These are phyloP conservation scores for Aldabrachelys gigantea DNA, from an alignment of 2,113 vertebrate genomes.

Conservation along the genomic window DNA sequence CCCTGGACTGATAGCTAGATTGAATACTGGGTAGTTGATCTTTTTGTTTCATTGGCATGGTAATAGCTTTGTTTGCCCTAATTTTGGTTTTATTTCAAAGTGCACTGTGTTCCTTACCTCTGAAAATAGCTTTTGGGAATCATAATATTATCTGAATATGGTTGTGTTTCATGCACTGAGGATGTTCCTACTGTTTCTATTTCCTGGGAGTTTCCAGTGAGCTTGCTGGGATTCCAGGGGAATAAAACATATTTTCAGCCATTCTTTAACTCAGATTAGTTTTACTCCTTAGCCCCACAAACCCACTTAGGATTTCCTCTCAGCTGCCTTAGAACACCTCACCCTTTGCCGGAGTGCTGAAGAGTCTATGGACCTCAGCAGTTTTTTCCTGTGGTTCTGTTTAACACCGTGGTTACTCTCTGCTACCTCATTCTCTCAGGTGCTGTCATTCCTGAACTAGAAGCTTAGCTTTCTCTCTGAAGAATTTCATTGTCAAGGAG, in stretches of 20 bases:
- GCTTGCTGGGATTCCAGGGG: neutral
- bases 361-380: neutral
- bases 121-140: neutral
- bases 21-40: neutral
- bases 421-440: constrained; percentile 53
- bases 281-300: neutral
- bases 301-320: neutral
- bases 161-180: neutral
- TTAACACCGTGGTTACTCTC: constrained; percentile 44
- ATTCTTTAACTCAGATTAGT: neutral
- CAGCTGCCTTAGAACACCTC: neutral
- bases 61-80: neutral
- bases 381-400: constrained; percentile 1
- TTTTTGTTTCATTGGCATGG: neutral
- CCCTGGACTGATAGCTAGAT: neutral
- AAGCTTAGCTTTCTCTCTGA: constrained; percentile 57
- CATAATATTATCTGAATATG: neutral
- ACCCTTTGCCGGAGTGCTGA: neutral
- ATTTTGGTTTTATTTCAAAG: neutral
- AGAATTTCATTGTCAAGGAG: constrained; percentile 59
- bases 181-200: neutral
- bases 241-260: neutral
- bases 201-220: neutral
- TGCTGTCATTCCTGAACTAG: constrained; percentile 62
- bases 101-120: neutral